phyloP scores from a whole-genome alignment of 2,888 invertebrate species.

The Orthosia gracilis region DNA sequence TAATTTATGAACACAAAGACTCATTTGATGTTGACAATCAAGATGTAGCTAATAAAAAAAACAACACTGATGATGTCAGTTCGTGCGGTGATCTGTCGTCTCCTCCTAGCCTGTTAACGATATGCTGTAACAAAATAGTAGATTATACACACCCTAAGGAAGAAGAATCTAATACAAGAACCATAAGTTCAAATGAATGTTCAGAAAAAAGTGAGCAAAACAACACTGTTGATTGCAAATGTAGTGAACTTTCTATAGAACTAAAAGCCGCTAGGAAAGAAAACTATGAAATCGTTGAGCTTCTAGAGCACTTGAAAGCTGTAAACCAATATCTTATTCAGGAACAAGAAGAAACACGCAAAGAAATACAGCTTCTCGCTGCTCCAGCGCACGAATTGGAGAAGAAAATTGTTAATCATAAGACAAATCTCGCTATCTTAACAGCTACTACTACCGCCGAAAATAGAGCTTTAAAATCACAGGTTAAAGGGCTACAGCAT shows the following conservation, averaged over 20 bases:
- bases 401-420: slow-evolving; percentile 84
- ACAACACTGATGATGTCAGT: slow-evolving; percentile 18
- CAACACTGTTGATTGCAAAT: slow-evolving; percentile 66
- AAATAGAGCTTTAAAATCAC: slow-evolving; percentile 84
- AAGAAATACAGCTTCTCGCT: slow-evolving; percentile 79
- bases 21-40: slow-evolving; percentile 41
- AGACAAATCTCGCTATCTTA: slow-evolving; percentile 84
- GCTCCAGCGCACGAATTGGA: slow-evolving; percentile 81
- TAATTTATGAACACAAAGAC: slow-evolving; percentile 40
- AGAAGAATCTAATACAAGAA: slow-evolving; percentile 65
- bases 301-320: slow-evolving; percentile 71
- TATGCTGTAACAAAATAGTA: slow-evolving; percentile 81
- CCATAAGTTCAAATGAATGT: slow-evolving; percentile 64
- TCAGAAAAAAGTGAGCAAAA: slow-evolving; percentile 49
- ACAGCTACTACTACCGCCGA: slow-evolving; percentile 87
- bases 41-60: slow-evolving; percentile 19
- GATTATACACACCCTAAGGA: slow-evolving; percentile 75
- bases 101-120: slow-evolving; percentile 82
- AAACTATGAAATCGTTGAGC: slow-evolving; percentile 71
- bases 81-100: slow-evolving; percentile 64
- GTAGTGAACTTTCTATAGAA: slow-evolving; percentile 69
- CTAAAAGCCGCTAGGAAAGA: slow-evolving; percentile 68
- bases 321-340: slow-evolving; percentile 74
- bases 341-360: slow-evolving; percentile 78
- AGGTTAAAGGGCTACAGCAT: slow-evolving; percentile 84